Evolutionary conservation across 2,797 vertebrate species (phyloP).

Genomic region (Macropodus opercularis): DNA sequence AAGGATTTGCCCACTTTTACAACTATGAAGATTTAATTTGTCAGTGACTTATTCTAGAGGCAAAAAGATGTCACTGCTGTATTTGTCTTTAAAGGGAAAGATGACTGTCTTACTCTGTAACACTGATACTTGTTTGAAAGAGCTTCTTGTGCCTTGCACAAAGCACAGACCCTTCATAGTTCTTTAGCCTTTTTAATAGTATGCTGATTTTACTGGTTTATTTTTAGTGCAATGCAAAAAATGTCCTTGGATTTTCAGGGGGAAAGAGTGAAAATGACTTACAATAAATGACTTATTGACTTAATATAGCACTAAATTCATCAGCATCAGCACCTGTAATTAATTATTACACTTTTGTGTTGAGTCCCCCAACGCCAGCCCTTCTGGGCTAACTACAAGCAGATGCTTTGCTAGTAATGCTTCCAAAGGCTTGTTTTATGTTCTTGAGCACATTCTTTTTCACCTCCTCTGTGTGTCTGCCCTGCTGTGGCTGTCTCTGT

Average conservation of each 20-base stretch:
- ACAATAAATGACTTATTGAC: background rate
- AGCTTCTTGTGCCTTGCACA: slow-evolving; percentile 3
- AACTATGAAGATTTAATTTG: slow-evolving; percentile 7
- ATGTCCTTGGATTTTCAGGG: background rate
- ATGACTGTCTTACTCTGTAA: background rate
- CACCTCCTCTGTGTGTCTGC: slow-evolving; percentile 69
- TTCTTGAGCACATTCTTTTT: slow-evolving; percentile 74
- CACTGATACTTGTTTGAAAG: slow-evolving; percentile 4
- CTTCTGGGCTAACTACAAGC: slow-evolving; percentile 60
- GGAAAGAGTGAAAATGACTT: background rate
- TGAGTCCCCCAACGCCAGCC: slow-evolving; percentile 24
- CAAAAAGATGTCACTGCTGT: background rate
- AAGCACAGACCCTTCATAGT: slow-evolving; percentile 8
- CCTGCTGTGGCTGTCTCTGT: slow-evolving; percentile 57
- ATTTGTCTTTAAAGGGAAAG: slow-evolving; percentile 6
- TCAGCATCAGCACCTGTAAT: slow-evolving; percentile 4
- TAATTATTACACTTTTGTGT: background rate
- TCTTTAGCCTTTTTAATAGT: no score
- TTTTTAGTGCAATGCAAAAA: slow-evolving; percentile 18
- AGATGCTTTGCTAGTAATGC: slow-evolving; percentile 66
- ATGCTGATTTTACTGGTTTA: no score
- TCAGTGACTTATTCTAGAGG: slow-evolving; percentile 2
- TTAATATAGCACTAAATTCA: background rate
- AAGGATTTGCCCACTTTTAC: slow-evolving; percentile 1
- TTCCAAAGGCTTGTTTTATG: slow-evolving; percentile 71